These are phyloP conservation scores for Ochropleura plecta DNA, from an alignment of 2,888 invertebrate species.

Conservation along the genomic window DNA sequence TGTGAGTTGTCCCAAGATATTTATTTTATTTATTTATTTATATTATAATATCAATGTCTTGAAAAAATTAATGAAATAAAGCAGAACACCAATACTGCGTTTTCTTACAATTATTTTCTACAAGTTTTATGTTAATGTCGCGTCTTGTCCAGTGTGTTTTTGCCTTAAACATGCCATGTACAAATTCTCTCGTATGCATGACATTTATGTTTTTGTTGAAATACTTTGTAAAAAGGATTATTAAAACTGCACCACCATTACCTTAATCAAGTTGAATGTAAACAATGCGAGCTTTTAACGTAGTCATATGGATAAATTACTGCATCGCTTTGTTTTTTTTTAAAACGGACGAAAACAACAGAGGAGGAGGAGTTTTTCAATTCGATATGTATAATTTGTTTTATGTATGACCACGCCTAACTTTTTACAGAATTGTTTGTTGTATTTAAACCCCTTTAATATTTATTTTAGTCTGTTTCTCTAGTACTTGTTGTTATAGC, in stretches of 20 bases:
- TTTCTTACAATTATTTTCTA: background rate
- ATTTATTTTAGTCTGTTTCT: too few species aligned
- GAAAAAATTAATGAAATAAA: background rate
- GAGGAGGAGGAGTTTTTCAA: too few species aligned
- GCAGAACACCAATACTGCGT: too few species aligned
- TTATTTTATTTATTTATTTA: too few species aligned
- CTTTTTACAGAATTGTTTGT: too few species aligned
- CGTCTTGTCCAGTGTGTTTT: background rate
- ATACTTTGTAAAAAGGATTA: slow-evolving; percentile 17
- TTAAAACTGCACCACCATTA: slow-evolving; percentile 10
- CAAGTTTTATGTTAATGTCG: background rate
- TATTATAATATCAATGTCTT: background rate
- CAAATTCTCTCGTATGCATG: background rate
- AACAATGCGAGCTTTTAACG: slow-evolving; percentile 12
- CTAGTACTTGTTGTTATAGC: too few species aligned
- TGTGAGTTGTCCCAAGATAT: too few species aligned
- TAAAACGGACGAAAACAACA: background rate
- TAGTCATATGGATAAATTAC: background rate
- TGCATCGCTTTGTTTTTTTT: background rate
- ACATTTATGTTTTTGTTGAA: slow-evolving; percentile 22
- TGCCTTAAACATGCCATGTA: background rate
- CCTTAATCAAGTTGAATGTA: slow-evolving; percentile 13
- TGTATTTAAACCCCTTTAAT: too few species aligned
- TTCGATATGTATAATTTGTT: too few species aligned
- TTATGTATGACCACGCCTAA: too few species aligned